These are phyloP conservation scores for Callitettix versicolor DNA, from an alignment of 1,140 invertebrate genomes.

Conservation along the genomic window DNA sequence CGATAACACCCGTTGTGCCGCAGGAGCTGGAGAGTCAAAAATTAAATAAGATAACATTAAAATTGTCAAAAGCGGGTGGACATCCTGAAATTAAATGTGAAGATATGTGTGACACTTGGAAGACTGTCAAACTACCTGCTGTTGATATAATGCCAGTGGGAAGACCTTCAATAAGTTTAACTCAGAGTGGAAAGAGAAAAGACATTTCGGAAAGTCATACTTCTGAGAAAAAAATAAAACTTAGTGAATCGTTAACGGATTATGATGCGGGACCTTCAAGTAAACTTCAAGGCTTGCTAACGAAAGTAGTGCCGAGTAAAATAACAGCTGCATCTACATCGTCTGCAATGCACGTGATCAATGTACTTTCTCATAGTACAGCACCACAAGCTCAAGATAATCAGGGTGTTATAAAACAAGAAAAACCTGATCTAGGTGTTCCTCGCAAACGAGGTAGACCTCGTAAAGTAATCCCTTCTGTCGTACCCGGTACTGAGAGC, in stretches of 20 bases:
- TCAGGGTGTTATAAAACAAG: conserved; percentile 11
- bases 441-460: conserved; percentile 18
- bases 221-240: conserved; percentile 6
- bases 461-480: conserved; percentile 6
- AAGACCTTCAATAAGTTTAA: background rate
- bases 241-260: conserved; percentile 7
- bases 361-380: too few species aligned
- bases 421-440: conserved; percentile 1
- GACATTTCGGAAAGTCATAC: conserved; percentile 11
- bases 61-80: conserved; percentile 14
- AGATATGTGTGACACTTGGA: conserved; percentile 8
- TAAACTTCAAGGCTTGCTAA: conserved; percentile 5
- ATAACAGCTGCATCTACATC: too few species aligned
- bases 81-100: conserved; percentile 19
- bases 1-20: conserved; percentile 6
- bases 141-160: background rate
- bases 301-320: background rate
- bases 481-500: too few species aligned
- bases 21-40: conserved; percentile 11
- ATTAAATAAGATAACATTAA: conserved; percentile 18
- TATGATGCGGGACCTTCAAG: conserved; percentile 9
- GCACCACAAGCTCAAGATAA: background rate
- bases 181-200: conserved; percentile 13
- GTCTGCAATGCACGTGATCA: too few species aligned
- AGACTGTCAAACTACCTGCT: conserved; percentile 2